These are phyloP conservation scores for Scarus forsteni DNA, from an alignment of 2,797 vertebrate species.

Conservation along the genomic window DNA sequence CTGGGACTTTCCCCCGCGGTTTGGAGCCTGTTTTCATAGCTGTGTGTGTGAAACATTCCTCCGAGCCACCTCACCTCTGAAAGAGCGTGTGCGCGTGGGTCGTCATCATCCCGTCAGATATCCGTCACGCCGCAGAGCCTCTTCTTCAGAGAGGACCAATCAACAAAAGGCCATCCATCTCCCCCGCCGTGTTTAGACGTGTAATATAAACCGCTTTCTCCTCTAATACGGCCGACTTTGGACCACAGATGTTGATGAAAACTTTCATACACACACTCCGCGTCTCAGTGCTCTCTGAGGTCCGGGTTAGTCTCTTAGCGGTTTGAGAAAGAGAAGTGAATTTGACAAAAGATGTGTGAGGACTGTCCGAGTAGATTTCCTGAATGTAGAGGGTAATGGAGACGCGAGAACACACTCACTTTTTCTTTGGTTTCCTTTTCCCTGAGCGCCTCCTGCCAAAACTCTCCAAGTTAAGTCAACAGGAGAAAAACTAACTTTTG, in stretches of 20 bases:
- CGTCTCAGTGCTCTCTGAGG: constrained; percentile 1
- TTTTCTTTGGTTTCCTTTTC: constrained; percentile 17
- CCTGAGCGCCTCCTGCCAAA: constrained; percentile 2
- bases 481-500: not conserved
- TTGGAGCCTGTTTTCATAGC: constrained; percentile 56
- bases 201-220: constrained; percentile 14
- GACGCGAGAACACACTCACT: constrained; percentile 10
- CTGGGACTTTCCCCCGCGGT: constrained; percentile 33
- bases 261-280: not conserved
- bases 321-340: constrained; percentile 5
- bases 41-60: constrained; percentile 43
- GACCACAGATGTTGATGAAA: constrained; percentile 28
- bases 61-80: constrained; percentile 38
- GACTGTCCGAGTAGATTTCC: constrained; percentile 24
- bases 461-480: not conserved
- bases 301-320: constrained; percentile 15
- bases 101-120: constrained; percentile 5
- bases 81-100: constrained; percentile 13
- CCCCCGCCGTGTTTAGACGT: constrained; percentile 21
- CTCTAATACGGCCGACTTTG: constrained; percentile 9
- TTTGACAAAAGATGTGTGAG: constrained; percentile 49
- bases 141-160: constrained; percentile 4
- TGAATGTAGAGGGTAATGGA: constrained; percentile 21
- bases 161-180: constrained; percentile 22
- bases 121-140: constrained; percentile 20